Base-by-base conservation (phyloP, 2,113 vertebrate genomes). In the Gorsachius goisagi region DNA sequence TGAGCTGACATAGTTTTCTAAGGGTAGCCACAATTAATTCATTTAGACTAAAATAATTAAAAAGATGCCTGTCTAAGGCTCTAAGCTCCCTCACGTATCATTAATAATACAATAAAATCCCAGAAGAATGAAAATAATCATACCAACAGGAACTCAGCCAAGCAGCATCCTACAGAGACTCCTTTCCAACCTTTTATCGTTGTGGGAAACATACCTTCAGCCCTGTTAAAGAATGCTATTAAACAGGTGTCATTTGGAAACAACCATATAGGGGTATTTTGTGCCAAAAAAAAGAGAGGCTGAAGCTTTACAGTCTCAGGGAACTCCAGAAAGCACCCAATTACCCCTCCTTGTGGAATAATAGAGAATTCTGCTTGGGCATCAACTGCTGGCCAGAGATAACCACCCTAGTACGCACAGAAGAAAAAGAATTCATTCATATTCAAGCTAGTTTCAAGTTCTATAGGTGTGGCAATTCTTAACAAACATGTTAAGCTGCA, bases 81-180 rank as follows among this genome's bases (percentile, higher is more conserved):
- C 58, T 66, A 50, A 78, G 58, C 37, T 93, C 80, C 77, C 26
- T 92, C 74, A 91, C 37, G 91, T 81, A 82, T 59, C 83, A 85
- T 93, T 95, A 92, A 89, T 95, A 95, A 94, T 69, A 94, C 20
- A 92, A 56, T 72, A 79, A 92, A 96, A 92, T 82, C 89, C 90
- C 88, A 85, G 69, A 89, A 92, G 90, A 85, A 91, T 83, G n/a
- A 95, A 96, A 95, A 95, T 88, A 94, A 89, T 75, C 73, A 67
- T 72, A 89, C 19, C 27, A 85, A 50, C 33, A 95, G 94, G 80
- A 96, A 91, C 84, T 58, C 84, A 92, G 94, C 86, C 92, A 97
- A 94, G 41, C 28, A 93, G 53, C 69, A 75, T 87, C 37, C 80
- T 93, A 89, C 79, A 72, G 83, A 94, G 83, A 92, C 77, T 91